Conservation (phyloP, 2,113 vertebrate species). For the Dicerorhinus sumatrensis region DNA sequence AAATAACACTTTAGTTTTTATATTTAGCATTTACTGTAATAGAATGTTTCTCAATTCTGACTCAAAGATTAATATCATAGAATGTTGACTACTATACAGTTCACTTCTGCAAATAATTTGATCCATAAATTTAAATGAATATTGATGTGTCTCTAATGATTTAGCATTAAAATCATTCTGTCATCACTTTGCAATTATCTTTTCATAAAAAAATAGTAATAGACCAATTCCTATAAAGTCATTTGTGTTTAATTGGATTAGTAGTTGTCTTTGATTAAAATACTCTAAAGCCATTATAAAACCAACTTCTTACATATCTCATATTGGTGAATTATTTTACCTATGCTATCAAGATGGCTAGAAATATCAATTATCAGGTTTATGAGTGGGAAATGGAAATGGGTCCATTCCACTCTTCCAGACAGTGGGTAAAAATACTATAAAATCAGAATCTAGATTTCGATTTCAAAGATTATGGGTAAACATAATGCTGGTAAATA, state of each 20-base stretch:
- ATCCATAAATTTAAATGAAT: constrained; percentile 73
- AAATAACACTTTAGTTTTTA: constrained; percentile 2
- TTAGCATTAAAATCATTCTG: constrained; percentile 71
- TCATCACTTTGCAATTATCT: constrained; percentile 70
- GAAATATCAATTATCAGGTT: background rate
- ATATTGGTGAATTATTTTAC: background rate
- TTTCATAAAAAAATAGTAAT: constrained; percentile 69
- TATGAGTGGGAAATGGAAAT: background rate
- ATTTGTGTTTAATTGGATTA: constrained; percentile 75
- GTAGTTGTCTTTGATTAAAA: constrained; percentile 60
- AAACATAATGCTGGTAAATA: background rate
- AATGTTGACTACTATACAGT: constrained; percentile 75
- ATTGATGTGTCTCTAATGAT: constrained; percentile 56
- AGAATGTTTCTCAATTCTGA: constrained; percentile 46
- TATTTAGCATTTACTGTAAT: constrained; percentile 57
- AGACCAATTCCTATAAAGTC: constrained; percentile 48
- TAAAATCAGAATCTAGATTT: background rate
- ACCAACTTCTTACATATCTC: constrained; percentile 35
- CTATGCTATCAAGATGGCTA: constrained; percentile 5
- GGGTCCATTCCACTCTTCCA: background rate
- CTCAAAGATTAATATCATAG: constrained; percentile 44
- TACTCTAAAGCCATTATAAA: constrained; percentile 3
- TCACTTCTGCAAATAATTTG: constrained; percentile 74
- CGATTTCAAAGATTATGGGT: background rate
- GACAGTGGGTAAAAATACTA: background rate